These are phyloP conservation scores for Neodiprion lecontei DNA, from an alignment of 1,140 invertebrate genomes.

Conservation along the genomic window DNA sequence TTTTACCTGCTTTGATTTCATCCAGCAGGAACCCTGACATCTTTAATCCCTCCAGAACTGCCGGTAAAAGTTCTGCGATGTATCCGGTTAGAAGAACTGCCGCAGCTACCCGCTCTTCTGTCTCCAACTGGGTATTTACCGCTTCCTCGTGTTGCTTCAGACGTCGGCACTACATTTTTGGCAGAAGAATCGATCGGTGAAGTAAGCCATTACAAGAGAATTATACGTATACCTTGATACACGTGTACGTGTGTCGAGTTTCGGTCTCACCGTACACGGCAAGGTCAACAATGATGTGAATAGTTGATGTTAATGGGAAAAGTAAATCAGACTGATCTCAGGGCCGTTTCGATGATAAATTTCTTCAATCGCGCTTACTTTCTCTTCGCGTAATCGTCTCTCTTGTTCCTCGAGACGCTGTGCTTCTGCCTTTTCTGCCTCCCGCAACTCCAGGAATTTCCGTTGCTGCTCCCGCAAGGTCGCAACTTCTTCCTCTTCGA, in stretches of 20 bases:
- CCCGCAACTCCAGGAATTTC: conserved; percentile 76
- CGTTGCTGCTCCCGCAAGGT: conserved; percentile 79
- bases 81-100: conserved; percentile 83
- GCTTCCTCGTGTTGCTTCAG: conserved; percentile 66
- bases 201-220: conserved; percentile 19
- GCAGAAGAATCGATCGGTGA: background rate
- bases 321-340: too few relatives aligned
- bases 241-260: too few relatives aligned
- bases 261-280: too few relatives aligned
- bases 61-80: conserved; percentile 82
- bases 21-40: conserved; percentile 79
- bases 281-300: too few relatives aligned
- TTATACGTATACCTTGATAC: background rate
- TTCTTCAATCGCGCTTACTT: conserved; percentile 46
- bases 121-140: conserved; percentile 69
- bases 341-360: too few relatives aligned
- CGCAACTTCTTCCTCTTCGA: conserved; percentile 80
- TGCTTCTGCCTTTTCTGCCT: conserved; percentile 79
- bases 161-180: conserved; percentile 60
- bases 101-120: conserved; percentile 81
- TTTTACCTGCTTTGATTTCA: conserved; percentile 71
- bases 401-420: conserved; percentile 78
- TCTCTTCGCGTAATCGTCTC: conserved; percentile 67
- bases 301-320: too few relatives aligned
- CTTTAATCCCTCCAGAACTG: conserved; percentile 79